Base-by-base conservation (phyloP, 23 tunicate species). In the Styela plicata region DNA sequence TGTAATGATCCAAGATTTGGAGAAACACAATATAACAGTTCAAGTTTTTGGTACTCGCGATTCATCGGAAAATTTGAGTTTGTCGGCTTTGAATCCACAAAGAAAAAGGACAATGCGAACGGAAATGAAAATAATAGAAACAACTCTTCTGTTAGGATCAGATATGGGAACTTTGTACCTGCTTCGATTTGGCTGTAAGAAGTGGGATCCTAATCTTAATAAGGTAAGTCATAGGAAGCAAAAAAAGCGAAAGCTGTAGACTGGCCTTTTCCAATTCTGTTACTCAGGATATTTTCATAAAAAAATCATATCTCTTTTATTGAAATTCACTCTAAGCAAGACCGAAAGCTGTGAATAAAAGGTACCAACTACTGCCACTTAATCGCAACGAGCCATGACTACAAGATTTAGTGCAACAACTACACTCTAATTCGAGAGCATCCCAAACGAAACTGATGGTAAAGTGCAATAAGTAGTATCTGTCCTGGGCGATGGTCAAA, bases 11-110 rank as follows among this genome's bases (percentile, higher is more conserved):
- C 52, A 25, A 0, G 65, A 76, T 24, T 57, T 76, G 18, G 81
- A 76, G 0, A 44, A 53, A 53, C 76, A 85, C 52, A 84, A 73
- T 52, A 76, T 86, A 2, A 36, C 85, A 13, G 82, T 71, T 21
- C 80, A 71, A 76, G 66, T 91, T 20, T 83, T 86, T 35, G 97
- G 97, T 30, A 85, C 83, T 21, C 70, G 76, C 2, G 82, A 75
- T 17, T 63, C 87, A 35, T 91, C 97, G 29, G 82, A 83, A 24
- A 31, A 34, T 74, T 0, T 82, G 33, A 13, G 34, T 28, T 24
- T 91, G 52, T 86, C 90, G 36, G 21, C 63, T 13, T 27, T 83
- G 1, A 63, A 86, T 18, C 78, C 83, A 29, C 57, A 7, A 29
- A 73, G 69, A 35, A 57, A 32, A 63, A 69, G 19, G 29, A 10